Evolutionary conservation across 1,140 invertebrate species (phyloP).

Genomic region (Probaryconus sp.): DNA sequence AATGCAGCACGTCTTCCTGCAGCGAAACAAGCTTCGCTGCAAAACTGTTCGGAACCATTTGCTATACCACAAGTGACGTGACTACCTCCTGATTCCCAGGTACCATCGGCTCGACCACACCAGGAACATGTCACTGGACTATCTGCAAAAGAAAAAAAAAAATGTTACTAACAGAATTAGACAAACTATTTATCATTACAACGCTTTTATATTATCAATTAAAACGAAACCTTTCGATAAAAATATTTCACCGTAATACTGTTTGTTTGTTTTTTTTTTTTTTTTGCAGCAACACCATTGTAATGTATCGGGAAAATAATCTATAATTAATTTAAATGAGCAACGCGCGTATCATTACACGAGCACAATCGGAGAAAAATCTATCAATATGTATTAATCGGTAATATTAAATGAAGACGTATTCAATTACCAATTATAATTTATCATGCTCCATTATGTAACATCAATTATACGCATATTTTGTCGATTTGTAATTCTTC

Average conservation of each 20-base stretch:
- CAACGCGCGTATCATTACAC: conserved; percentile 1
- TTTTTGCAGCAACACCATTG: too few species aligned
- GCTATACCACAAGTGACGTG: conserved; percentile 59
- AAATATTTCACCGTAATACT: too few species aligned
- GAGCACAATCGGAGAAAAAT: conserved; percentile 2
- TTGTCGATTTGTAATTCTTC: conserved; percentile 23
- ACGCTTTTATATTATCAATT: too few species aligned
- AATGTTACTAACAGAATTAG: too few species aligned
- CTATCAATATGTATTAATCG: conserved; percentile 21
- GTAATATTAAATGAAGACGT: conserved; percentile 10
- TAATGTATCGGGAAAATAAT: too few species aligned
- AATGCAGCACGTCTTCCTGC: conserved; percentile 92
- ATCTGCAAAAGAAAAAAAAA: conserved; percentile 51
- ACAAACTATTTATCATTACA: too few species aligned
- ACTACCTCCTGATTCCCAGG: conserved; percentile 63
- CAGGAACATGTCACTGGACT: conserved; percentile 67
- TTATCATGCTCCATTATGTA: conserved; percentile 14
- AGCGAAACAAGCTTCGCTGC: conserved; percentile 93
- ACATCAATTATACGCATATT: conserved; percentile 13
- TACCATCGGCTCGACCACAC: conserved; percentile 66
- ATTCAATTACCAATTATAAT: conserved; percentile 35
- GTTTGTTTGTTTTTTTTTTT: too few species aligned
- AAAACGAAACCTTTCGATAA: too few species aligned
- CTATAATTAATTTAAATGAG: conserved; percentile 17
- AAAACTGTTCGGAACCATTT: conserved; percentile 74